Evolutionary conservation across 2,888 invertebrate species (phyloP).

Genomic region (Cosmorhoe ocellata): DNA sequence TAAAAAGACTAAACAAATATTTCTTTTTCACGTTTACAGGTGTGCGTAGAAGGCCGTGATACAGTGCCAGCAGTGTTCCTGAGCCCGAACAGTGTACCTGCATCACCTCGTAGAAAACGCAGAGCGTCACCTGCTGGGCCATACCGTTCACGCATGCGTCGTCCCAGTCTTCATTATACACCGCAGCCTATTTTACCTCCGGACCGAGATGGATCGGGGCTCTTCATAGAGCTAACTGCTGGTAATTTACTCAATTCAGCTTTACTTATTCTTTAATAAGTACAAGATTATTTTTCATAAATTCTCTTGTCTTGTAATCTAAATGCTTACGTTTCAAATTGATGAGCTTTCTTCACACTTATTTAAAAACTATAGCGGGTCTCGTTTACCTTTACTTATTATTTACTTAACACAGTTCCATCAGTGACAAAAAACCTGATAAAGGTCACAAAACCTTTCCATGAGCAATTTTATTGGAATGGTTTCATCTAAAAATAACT

Average conservation of each 20-base stretch:
- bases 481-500: neutral
- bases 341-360: too few species aligned
- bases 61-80: slow-evolving; percentile 89
- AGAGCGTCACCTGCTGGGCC: slow-evolving; percentile 85
- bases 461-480: too few species aligned
- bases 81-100: slow-evolving; percentile 88
- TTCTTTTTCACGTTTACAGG: slow-evolving; percentile 43
- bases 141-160: slow-evolving; percentile 75
- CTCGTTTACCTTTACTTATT: too few species aligned
- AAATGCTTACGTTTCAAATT: too few species aligned
- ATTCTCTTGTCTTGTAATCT: too few species aligned
- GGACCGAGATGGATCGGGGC: slow-evolving; percentile 92
- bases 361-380: too few species aligned
- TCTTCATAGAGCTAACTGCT: slow-evolving; percentile 84
- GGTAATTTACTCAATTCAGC: slow-evolving; percentile 41
- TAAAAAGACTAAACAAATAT: neutral
- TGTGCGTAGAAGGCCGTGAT: slow-evolving; percentile 84
- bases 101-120: slow-evolving; percentile 85
- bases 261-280: neutral
- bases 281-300: too few species aligned
- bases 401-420: too few species aligned
- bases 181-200: slow-evolving; percentile 98
- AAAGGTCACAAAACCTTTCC: too few species aligned
- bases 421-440: too few species aligned
- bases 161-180: slow-evolving; percentile 86